Evolutionary conservation across 2,888 invertebrate species (phyloP), one percentile per base, ranked within the genome.

Genomic region (Eupithecia exiguata): DNA sequence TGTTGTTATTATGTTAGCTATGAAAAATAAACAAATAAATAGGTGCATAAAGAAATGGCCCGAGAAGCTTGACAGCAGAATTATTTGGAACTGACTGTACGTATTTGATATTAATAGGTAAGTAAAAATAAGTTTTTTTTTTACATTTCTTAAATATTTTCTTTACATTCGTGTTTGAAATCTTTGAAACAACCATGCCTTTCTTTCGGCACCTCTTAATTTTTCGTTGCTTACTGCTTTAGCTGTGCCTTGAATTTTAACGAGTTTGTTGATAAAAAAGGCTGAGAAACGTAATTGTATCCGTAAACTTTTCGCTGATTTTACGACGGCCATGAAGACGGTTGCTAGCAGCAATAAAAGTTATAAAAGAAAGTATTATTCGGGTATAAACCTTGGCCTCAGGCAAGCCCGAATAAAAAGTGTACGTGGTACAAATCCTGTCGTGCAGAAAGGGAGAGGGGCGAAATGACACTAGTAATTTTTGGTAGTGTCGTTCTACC

Each of bases 301-400:
- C 25, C 61, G 67, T 62, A 74, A 69, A 12, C 63, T 68, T 74
- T 74, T 70, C 68, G 70, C 70, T 74, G 74, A 74, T 74, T 74
- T 74, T 74, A 74, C 63, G 70, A 63, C 74, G n/a, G 35, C 70
- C 38, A 61, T 40, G 73, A 69, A 61, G 58, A 40, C 71, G 63
- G 61, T 74, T 53, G 70, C 68, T 40, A 46, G 66, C 68, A 43
- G 40, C 70, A 70, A 68, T 70, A 74, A 74, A 71, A 74, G 70
- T 68, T 68, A 43, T 68, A 71, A 63, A 74, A 63, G 30, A 43
- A 58, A 40, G 70, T 49, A 67, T 61, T 69, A n/a, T 38, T 62
- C 25, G 25, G 67, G 25, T 40, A 21, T 61, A 49, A 73, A 70
- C 70, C 70, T 68, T 68, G 68, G 35, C 35, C 67, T 12, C 35